These are phyloP conservation scores for Lasioglossum leucozonium DNA, from an alignment of 2,888 invertebrate genomes.

Conservation along the genomic window DNA sequence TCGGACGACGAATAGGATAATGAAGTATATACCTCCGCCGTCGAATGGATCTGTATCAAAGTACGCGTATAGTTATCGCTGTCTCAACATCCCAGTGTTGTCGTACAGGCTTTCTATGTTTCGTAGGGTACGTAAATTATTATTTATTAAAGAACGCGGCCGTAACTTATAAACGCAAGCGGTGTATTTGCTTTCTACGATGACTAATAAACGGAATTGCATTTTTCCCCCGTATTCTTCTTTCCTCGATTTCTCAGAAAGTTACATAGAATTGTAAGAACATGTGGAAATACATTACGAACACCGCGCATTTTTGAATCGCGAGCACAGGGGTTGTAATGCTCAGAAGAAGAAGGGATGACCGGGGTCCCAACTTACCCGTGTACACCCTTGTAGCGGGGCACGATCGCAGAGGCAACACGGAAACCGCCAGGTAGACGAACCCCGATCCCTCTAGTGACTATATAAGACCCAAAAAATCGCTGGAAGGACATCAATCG, in stretches of 20 bases:
- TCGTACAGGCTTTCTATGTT: slow-evolving; percentile 42
- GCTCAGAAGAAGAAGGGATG: neutral
- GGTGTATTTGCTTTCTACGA: slow-evolving; percentile 53
- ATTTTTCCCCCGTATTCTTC: slow-evolving; percentile 1
- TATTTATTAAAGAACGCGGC: slow-evolving; percentile 75
- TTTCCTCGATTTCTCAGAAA: neutral
- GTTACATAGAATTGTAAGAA: neutral
- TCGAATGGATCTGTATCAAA: slow-evolving; percentile 36
- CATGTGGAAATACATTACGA: neutral
- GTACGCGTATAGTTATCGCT: slow-evolving; percentile 22
- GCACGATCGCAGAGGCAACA: neutral
- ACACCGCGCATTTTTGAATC: too few relatives aligned
- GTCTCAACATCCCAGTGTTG: slow-evolving; percentile 41
- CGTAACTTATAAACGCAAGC: slow-evolving; percentile 64
- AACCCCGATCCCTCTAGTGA: neutral
- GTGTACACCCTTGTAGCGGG: neutral
- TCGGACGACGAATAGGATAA: slow-evolving; percentile 17
- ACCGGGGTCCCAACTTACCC: neutral
- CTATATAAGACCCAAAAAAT: slow-evolving; percentile 41
- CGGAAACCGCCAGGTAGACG: slow-evolving; percentile 31
- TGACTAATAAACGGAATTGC: slow-evolving; percentile 55
- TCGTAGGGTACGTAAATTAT: slow-evolving; percentile 75
- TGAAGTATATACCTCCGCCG: slow-evolving; percentile 38
- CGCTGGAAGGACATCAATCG: slow-evolving; percentile 4
- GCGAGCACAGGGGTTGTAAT: neutral